These are phyloP conservation scores for Indicator maculatus DNA, from an alignment of 2,113 vertebrate genomes.

Conservation along the genomic window DNA sequence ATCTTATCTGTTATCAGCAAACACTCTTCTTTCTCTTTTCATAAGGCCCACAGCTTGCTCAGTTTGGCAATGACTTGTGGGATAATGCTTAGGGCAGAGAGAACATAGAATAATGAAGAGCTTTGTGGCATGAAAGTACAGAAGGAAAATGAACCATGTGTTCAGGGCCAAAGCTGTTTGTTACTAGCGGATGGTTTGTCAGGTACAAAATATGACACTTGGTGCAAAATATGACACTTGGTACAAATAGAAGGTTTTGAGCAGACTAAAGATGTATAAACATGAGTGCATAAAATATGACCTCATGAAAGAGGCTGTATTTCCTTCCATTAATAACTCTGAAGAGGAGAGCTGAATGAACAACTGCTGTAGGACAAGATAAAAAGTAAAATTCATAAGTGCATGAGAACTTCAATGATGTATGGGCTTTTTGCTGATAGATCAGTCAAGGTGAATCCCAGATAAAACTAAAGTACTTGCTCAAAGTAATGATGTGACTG, in stretches of 20 bases:
- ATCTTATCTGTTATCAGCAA: conserved; percentile 31
- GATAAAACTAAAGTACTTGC: not conserved
- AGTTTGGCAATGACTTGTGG: conserved; percentile 23
- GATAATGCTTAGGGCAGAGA: not conserved
- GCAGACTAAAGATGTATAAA: not conserved
- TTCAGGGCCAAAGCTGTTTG: not conserved
- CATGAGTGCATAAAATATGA: not conserved
- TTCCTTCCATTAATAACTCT: not conserved
- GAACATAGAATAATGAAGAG: not conserved
- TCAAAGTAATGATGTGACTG: not conserved
- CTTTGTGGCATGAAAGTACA: conserved; percentile 17
- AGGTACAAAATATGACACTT: not conserved
- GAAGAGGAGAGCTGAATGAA: not conserved
- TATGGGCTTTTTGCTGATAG: not conserved
- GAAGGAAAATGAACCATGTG: not conserved
- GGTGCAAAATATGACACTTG: not conserved
- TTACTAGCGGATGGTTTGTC: not conserved
- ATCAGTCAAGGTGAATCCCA: not conserved
- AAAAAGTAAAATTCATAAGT: not conserved
- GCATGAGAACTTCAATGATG: not conserved
- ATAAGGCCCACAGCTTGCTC: not conserved
- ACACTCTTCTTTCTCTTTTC: conserved; percentile 14
- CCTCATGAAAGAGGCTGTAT: not conserved
- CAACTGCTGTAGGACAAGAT: not conserved
- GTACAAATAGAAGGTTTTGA: not conserved